Evolutionary conservation across 2,888 invertebrate species (phyloP).

Genomic region (Leptinotarsa juncta): DNA sequence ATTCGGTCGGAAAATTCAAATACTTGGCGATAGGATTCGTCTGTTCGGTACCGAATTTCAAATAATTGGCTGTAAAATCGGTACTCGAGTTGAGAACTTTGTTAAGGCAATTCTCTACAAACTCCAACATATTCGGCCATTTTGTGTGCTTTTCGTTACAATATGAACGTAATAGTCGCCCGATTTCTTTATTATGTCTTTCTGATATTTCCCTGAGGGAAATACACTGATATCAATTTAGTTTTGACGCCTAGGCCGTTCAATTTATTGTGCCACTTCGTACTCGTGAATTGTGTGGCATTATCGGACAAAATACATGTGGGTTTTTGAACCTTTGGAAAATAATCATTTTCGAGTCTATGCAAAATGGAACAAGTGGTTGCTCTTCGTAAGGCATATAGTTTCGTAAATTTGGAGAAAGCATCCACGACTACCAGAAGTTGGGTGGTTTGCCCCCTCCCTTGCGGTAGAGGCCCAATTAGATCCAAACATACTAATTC

Average conservation of each 20-base stretch:
- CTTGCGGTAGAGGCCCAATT: conserved; percentile 34
- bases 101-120: not conserved
- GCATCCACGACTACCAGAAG: not conserved
- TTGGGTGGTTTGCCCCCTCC: conserved; percentile 27
- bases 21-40: not conserved
- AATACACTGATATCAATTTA: conserved; percentile 27
- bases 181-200: conserved; percentile 10
- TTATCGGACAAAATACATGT: conserved; percentile 18
- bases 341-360: conserved; percentile 18
- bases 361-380: conserved; percentile 14
- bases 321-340: conserved; percentile 7
- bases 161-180: conserved; percentile 6
- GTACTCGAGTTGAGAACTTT: too few species aligned
- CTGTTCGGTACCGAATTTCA: too few species aligned
- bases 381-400: conserved; percentile 16
- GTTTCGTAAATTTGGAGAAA: not conserved
- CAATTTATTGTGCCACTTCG: conserved; percentile 3
- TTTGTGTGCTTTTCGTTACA: conserved; percentile 20
- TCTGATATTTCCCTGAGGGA: conserved; percentile 22
- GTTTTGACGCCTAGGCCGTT: conserved; percentile 1
- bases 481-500: conserved; percentile 33
- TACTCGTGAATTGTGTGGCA: conserved; percentile 22
- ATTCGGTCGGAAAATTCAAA: not conserved
- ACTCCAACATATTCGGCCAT: conserved; percentile 1
- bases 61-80: too few species aligned